A percentile compares a stretch with the other conserved stretches of the same genome.
These are phyloP conservation scores for Montipora capricornis DNA, from an alignment of 64 coral and sea anemone species.

Conservation along the genomic window DNA sequence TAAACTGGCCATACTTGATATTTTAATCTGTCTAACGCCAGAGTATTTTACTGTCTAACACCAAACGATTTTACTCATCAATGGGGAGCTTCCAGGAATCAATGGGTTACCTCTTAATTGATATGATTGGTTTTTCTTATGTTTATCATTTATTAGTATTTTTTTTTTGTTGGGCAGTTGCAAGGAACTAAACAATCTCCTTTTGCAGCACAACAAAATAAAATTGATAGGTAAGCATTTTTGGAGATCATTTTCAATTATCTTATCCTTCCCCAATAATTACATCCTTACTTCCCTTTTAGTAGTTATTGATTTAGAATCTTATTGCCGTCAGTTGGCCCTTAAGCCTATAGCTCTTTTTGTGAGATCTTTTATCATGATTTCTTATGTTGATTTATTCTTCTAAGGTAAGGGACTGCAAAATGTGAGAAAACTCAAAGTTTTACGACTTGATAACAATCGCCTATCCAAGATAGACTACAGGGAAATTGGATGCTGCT, in stretches of 20 bases:
- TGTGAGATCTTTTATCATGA: not conserved
- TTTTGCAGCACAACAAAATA: slow-evolving; percentile 89
- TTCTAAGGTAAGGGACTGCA: slow-evolving; percentile 84
- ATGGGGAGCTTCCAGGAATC: no score
- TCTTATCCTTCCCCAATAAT: no score
- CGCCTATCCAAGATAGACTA: slow-evolving; percentile 70
- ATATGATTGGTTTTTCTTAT: no score
- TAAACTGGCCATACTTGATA: no score
- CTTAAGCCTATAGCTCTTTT: not conserved
- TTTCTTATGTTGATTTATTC: not conserved
- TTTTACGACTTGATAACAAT: slow-evolving; percentile 85
- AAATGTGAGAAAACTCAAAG: slow-evolving; percentile 81
- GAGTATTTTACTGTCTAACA: no score
- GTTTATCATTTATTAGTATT: no score
- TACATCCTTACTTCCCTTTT: no score
- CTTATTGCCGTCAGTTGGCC: no score
- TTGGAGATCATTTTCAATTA: not conserved
- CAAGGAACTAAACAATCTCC: slow-evolving; percentile 82
- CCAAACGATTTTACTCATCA: no score
- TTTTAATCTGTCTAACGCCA: no score
- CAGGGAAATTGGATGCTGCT: slow-evolving; percentile 85
- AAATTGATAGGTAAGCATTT: slow-evolving; percentile 75
- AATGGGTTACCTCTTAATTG: no score
- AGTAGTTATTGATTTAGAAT: no score
- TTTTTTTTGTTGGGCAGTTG: slow-evolving; percentile 40